Evolutionary conservation across 2,888 invertebrate genomes (phyloP), one percentile per base, ranked within the genome.

Genomic region (Ennomos quercinarius): DNA sequence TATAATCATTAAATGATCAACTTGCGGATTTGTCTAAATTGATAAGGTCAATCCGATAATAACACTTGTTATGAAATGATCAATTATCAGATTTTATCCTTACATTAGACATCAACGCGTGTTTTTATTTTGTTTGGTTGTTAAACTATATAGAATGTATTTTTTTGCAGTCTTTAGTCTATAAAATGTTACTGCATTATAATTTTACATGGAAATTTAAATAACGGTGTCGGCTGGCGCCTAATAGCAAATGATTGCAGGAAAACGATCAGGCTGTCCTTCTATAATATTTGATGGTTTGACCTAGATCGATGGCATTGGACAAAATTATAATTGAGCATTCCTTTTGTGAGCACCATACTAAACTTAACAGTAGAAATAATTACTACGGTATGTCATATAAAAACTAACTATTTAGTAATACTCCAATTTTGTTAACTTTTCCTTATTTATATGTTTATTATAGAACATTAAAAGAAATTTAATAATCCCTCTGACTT

Each of bases 61-160:
- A 17, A 51, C n/a, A 27, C 1, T 2, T 27, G 10, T 0, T 10
- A 51, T n/a, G 1, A 44, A 38, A 44, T 9, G 6, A 6, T 38
- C 35, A 17, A 11, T 37, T 47, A 13, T 13, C 11, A 8, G 36
- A 36, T 17, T 12, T 9, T n/a, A 12, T 10, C 2, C 47, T 38
- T 54, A 48, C 43, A 55, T 44, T 47, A 66, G 64, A 64, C 66
- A 60, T 66, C 56, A 66, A 66, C 66, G 61, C 66, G 63, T 40
- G 9, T 46, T 36, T 48, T 35, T 17, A 11, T 38, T 51, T 50
- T 53, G 27, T 27, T 27, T 6, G 2, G 3, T 27, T 27, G 27
- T 27, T 27, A 27, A 27, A 27, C 27, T 27, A 27, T 27, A 6
- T 27, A 27, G 27, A 6, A 27, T 27, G 27, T 6, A 27, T 27